These are phyloP conservation scores for Bujurquina vittata DNA, from an alignment of 2,113 vertebrate species.

Conservation along the genomic window DNA sequence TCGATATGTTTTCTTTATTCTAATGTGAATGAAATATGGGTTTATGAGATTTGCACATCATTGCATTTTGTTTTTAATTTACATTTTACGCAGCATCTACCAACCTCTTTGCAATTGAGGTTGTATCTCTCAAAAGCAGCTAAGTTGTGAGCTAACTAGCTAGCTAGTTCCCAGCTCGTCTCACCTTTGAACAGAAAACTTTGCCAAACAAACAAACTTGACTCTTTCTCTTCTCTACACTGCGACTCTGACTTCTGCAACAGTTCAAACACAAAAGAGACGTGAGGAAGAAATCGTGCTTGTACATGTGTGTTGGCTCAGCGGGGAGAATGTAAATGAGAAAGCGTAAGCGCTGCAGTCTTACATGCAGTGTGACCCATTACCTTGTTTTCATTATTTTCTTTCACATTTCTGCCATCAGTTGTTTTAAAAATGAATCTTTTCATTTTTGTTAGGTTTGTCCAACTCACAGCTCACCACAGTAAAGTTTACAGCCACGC, in stretches of 20 bases:
- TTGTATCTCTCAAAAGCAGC: background rate
- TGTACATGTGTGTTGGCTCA: background rate
- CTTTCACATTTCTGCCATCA: background rate
- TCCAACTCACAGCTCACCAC: too few species aligned
- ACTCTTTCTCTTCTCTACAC: background rate
- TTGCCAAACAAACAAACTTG: background rate
- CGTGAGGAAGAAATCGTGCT: background rate
- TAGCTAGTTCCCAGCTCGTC: background rate
- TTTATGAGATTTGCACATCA: background rate
- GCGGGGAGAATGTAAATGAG: background rate
- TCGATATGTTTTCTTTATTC: accelerated
- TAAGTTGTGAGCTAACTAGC: background rate
- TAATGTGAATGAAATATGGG: background rate
- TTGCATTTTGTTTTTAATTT: background rate
- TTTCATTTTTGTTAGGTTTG: too few species aligned
- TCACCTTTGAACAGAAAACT: background rate
- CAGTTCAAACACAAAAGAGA: background rate
- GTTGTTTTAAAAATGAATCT: too few species aligned
- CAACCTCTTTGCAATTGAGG: accelerated
- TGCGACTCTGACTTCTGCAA: accelerated
- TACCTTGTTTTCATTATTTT: background rate
- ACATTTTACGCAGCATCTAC: background rate
- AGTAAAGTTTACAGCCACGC: too few species aligned
- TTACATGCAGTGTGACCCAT: background rate
- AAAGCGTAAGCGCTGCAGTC: background rate